A percentile compares a stretch with the other conserved stretches of the same genome.
Evolutionary conservation across 2,888 invertebrate species (phyloP).

Genomic region (Diplazon laetatorius): DNA sequence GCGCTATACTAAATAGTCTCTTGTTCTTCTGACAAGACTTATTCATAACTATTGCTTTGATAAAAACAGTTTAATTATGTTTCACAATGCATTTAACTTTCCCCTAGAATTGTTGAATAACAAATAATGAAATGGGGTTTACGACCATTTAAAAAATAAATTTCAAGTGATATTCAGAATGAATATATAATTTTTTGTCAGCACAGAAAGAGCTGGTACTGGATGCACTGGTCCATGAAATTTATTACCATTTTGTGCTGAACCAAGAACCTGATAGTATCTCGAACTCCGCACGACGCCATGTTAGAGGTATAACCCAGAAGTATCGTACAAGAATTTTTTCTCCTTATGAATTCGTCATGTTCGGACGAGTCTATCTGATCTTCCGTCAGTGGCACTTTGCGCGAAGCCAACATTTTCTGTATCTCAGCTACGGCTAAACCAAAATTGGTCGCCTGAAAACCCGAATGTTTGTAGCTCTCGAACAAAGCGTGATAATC

Average conservation of each 20-base stretch:
- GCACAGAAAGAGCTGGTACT: too few relatives aligned
- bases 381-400: constrained; percentile 87
- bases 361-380: constrained; percentile 88
- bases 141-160: too few relatives aligned
- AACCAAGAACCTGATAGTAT: constrained; percentile 93
- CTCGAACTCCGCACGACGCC: constrained; percentile 96
- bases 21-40: too few relatives aligned
- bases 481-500: constrained; percentile 93
- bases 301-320: constrained; percentile 98
- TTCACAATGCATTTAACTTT: too few relatives aligned
- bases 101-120: too few relatives aligned
- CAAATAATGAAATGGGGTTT: too few relatives aligned
- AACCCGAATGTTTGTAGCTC: constrained; percentile 93
- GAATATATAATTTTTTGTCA: too few relatives aligned
- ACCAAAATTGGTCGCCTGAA: constrained; percentile 98
- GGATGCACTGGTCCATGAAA: too few relatives aligned
- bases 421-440: constrained; percentile 95
- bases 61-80: too few relatives aligned
- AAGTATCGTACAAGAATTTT: constrained; percentile 96
- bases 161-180: too few relatives aligned
- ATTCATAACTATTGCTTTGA: too few relatives aligned
- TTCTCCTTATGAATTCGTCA: constrained; percentile 91
- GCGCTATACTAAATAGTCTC: too few relatives aligned
- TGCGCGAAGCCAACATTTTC: constrained; percentile 89
- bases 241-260: constrained; percentile 89